Evolutionary conservation across 2,797 vertebrate species (phyloP).

Genomic region (Manis crassicaudata): DNA sequence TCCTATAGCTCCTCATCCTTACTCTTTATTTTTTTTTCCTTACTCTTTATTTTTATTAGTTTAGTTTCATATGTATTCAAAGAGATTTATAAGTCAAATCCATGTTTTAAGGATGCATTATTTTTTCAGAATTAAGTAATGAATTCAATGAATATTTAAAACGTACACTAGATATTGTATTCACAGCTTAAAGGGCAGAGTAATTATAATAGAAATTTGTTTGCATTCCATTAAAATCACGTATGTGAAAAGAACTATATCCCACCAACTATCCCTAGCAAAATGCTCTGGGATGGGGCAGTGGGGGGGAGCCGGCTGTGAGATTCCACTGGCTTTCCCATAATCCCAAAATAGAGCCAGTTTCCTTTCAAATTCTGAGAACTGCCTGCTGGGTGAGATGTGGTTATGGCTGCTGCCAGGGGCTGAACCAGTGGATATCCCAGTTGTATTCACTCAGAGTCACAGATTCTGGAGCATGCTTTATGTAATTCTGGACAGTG

Average conservation of each 20-base stretch:
- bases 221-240: not conserved
- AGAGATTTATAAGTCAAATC: slow-evolving; percentile 1
- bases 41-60: slow-evolving; percentile 36
- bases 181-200: not conserved
- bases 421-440: too few species aligned
- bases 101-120: not conserved
- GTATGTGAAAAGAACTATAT: not conserved
- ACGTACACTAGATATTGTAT: not conserved
- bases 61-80: slow-evolving; percentile 46
- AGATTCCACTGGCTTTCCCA: not conserved
- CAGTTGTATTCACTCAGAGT: not conserved
- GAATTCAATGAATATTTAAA: slow-evolving; percentile 25
- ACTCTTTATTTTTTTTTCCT: slow-evolving; percentile 5
- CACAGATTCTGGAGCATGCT: not conserved
- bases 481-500: not conserved
- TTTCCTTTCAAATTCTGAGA: not conserved
- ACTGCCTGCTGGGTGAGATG: not conserved
- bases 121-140: slow-evolving; percentile 43
- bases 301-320: not conserved
- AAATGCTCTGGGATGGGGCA: not conserved
- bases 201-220: not conserved
- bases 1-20: not conserved
- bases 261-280: not conserved
- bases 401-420: too few species aligned
- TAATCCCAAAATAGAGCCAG: not conserved